Evolutionary conservation across 2,888 invertebrate genomes (phyloP), one percentile per base, ranked within the genome.

Genomic region (Cephus rjabovi): DNA sequence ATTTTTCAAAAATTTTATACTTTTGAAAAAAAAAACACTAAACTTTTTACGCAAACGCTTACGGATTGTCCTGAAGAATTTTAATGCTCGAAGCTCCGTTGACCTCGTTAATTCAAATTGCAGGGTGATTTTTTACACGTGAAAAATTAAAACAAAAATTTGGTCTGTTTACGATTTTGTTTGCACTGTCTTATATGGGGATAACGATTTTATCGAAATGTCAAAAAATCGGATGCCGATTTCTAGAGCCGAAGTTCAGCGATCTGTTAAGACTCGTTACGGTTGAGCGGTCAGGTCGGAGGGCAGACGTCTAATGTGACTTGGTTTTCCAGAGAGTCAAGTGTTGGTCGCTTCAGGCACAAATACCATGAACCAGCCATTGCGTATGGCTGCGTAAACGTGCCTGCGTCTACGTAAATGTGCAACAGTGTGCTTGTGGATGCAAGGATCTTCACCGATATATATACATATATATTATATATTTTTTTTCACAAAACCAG

Each of bases 241-340:
- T 78, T 82, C 80, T 76, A 40, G 74, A 75, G 68, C 68, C 75
- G 74, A 78, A 80, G 80, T 81, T 80, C 78, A 73, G 75, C 75
- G 80, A 82, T 81, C 73, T 71, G 23, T 80, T 82, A 76, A 78
- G 84, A 82, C 81, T 84, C 79, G 79, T 81, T 81, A 83, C 82
- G 85, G 86, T 83, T 87, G 87, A 89, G 87, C 87, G 88, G 84
- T 88, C 89, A 86, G 90, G 87, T 87, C 90, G 90, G 87, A 91
- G 90, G 89, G 88, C 89, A 86, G 83, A 88, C 87, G 87, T 86
- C 81, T 89, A 91, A 90, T 91, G 91, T 88, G 89, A 88, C 88
- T 89, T 86, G 85, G 81, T 84, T 86, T 86, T 85, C 84, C 86
- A 84, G 83, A 85, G 87, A 90, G 90, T 90, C 90, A 90, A 90